Base-by-base conservation (phyloP, 2,888 invertebrate genomes). In the Pyrrhia umbra region DNA sequence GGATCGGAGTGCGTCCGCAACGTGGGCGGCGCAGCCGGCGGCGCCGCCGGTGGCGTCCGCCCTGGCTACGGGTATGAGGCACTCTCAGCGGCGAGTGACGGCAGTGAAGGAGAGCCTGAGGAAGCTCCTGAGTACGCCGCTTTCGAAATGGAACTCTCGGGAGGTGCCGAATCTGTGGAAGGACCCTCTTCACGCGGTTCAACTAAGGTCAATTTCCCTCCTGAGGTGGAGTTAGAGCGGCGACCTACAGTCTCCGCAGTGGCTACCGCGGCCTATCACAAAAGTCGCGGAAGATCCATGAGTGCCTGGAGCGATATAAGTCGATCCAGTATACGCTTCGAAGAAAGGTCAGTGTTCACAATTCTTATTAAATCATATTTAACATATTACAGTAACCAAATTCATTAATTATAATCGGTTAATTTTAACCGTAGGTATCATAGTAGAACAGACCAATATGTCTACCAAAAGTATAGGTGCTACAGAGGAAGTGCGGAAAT, bases 291-390 rank as follows among this genome's bases (percentile, higher is more conserved):
- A 2, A 95, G 96, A 37, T 97, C 97, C 75, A 97, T 98, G 97
- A 98, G 97, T 85, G 97, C 97, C 39, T 98, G 98, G 98, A 98
- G 98, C 84, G 98, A 98, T 86, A 96, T 98, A 87, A 97, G 97
- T 84, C 96, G 97, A 60, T 97, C 97, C 77, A 97, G 97, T 88
- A 97, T 97, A 95, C 96, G 97, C 83, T 95, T 97, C 84, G 97
- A 97, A 77, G 97, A 97, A 89, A 96, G 97, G 97, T 97, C 52
- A 88, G 91, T 89, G 18, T 30, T 56, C 13, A 25, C 20, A 42
- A 52, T 34, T 15, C 16, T 56, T 20, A 25, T 8, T 30, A 25
- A 34, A 34, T 34, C 13, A 34, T 34, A 34, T 34, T 30, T 34
- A n/a, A 34, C n/a, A n/a, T 34, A 34, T 34, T n/a, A 34, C 13